Evolutionary conservation across 1,140 invertebrate species (phyloP).

Genomic region (Pseudomyrmex flavicornis): DNA sequence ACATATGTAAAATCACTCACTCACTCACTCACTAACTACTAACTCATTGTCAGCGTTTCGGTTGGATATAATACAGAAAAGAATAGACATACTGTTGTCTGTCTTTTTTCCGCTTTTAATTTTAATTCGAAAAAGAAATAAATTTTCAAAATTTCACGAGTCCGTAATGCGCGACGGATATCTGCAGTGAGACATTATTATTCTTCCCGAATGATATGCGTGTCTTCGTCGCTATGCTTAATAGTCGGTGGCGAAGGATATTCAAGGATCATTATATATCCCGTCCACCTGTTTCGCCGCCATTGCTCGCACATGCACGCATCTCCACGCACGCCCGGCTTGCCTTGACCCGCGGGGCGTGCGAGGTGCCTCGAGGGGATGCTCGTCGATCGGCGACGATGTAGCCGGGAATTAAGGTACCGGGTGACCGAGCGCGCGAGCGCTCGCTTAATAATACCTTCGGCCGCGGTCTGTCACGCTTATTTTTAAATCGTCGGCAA

Average conservation of each 20-base stretch:
- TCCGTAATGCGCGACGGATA: background rate
- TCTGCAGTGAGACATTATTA: background rate
- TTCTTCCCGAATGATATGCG: background rate
- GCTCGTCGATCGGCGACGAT: conserved; percentile 69
- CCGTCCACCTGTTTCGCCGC: conserved; percentile 67
- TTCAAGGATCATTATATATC: conserved; percentile 50
- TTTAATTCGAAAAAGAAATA: no score
- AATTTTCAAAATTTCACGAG: background rate
- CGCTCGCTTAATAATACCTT: conserved; percentile 70
- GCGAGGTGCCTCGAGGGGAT: conserved; percentile 75
- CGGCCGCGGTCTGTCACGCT: conserved; percentile 67
- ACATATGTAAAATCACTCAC: no score
- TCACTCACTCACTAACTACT: no score
- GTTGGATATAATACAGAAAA: no score
- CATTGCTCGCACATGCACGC: conserved; percentile 68
- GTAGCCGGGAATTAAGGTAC: conserved; percentile 75
- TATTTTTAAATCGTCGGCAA: conserved; percentile 65
- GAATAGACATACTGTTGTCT: no score
- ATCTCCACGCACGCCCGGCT: conserved; percentile 69
- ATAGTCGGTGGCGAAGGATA: conserved; percentile 29
- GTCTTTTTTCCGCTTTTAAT: no score
- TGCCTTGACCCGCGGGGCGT: conserved; percentile 80
- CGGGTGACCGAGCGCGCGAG: conserved; percentile 70
- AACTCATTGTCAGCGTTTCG: no score
- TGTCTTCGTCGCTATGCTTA: background rate